These are phyloP conservation scores for Zeuzera pyrina DNA, from an alignment of 2,888 invertebrate genomes.

Conservation along the genomic window DNA sequence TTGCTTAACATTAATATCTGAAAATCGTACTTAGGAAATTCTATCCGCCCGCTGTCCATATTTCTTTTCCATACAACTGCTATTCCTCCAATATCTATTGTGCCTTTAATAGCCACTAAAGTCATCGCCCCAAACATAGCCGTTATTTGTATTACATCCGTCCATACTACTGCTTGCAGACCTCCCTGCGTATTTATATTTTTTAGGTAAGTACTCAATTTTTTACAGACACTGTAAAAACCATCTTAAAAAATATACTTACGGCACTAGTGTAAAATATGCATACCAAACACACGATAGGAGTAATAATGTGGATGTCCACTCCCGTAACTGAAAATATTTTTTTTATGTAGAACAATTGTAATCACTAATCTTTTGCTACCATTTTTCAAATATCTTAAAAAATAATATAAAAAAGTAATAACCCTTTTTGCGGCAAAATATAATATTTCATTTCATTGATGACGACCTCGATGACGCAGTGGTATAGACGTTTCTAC, in stretches of 20 bases:
- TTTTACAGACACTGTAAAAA: too few relatives aligned
- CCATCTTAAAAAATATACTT: conserved; percentile 49
- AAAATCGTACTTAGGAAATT: conserved; percentile 75
- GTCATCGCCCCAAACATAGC: conserved; percentile 84
- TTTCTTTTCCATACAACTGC: conserved; percentile 77
- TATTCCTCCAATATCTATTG: conserved; percentile 80
- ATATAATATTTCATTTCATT: too few relatives aligned
- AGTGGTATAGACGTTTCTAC: too few relatives aligned
- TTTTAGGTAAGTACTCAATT: too few relatives aligned
- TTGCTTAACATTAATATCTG: too few relatives aligned
- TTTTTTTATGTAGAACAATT: neutral
- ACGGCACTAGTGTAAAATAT: conserved; percentile 90
- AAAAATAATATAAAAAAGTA: too few relatives aligned
- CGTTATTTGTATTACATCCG: conserved; percentile 84
- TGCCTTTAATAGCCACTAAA: conserved; percentile 81
- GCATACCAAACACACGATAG: conserved; percentile 86
- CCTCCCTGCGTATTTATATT: conserved; percentile 78
- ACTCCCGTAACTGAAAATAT: conserved; percentile 83
- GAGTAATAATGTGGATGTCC: conserved; percentile 84
- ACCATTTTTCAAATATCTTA: neutral
- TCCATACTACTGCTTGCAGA: conserved; percentile 87
- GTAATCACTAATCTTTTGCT: neutral
- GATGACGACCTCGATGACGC: too few relatives aligned
- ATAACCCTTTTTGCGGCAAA: too few relatives aligned
- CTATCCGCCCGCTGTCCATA: conserved; percentile 78